These are phyloP conservation scores for Ceyx melanurus DNA, from an alignment of 2,113 vertebrate species.

Conservation along the genomic window DNA sequence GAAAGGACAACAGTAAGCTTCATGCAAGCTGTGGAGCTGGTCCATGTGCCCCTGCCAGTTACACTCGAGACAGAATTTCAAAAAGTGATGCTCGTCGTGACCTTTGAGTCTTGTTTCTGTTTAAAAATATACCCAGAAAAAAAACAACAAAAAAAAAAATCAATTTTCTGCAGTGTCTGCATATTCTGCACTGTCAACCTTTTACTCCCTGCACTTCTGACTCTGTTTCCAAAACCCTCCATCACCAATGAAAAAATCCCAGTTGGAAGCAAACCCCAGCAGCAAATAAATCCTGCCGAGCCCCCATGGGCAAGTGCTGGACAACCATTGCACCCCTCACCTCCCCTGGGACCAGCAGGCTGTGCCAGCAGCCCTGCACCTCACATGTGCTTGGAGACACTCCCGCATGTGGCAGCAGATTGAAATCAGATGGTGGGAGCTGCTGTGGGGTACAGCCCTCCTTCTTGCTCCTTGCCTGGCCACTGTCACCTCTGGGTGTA, in stretches of 20 bases:
- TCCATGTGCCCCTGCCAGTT: neutral
- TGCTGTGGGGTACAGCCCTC: fast-evolving
- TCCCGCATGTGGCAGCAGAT: neutral
- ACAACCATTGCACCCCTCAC: fast-evolving
- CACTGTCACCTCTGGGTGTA: neutral
- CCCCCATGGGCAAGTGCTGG: fast-evolving
- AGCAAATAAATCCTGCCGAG: neutral
- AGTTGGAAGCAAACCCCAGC: neutral
- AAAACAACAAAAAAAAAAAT: neutral
- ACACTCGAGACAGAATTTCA: neutral
- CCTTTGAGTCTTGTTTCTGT: neutral
- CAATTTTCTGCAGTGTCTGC: neutral
- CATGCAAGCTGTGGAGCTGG: neutral
- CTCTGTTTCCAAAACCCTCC: neutral
- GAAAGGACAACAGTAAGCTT: neutral
- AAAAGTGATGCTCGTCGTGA: neutral
- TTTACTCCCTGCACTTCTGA: neutral
- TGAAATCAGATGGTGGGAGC: neutral
- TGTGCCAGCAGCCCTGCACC: neutral
- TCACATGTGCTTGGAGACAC: neutral
- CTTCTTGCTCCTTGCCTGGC: fast-evolving
- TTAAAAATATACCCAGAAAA: neutral
- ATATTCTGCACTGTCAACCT: neutral
- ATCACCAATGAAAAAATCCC: neutral
- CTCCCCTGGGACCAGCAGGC: fast-evolving